Evolutionary conservation across 2,888 invertebrate species (phyloP).

Genomic region (Brachyptera putata): DNA sequence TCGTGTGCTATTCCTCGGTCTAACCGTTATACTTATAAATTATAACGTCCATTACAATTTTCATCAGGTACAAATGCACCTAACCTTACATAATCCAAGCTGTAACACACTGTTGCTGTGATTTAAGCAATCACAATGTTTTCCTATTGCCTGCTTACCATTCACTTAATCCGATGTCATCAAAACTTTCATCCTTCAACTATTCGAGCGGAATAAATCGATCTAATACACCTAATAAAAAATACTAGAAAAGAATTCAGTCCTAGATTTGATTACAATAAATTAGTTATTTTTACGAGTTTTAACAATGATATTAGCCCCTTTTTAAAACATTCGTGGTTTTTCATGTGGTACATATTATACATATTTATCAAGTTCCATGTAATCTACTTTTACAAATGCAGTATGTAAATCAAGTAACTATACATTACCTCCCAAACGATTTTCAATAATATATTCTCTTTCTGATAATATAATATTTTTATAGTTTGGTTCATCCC

Average conservation of each 20-base stretch:
- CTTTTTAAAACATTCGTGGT: no score
- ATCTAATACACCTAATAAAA: neutral
- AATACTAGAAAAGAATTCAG: neutral
- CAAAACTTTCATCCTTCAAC: neutral
- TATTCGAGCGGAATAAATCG: constrained; percentile 9
- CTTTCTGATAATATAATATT: no score
- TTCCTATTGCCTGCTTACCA: neutral
- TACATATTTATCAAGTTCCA: no score
- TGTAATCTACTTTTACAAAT: no score
- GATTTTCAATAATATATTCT: no score
- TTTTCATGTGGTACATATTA: no score
- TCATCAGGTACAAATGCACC: constrained; percentile 13
- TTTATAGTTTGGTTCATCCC: no score
- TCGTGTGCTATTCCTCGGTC: neutral
- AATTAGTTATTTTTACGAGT: no score
- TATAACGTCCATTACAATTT: constrained; percentile 10
- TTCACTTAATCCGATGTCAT: constrained; percentile 11
- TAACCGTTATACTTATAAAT: constrained; percentile 8
- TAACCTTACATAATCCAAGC: constrained; percentile 13
- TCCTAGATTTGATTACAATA: neutral
- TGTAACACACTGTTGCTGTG: neutral
- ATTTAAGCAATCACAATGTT: constrained; percentile 3
- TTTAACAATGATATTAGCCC: no score
- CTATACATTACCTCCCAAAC: no score
- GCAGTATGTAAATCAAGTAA: no score